Base-by-base conservation (phyloP, 2,113 vertebrate species). In the Corythaeola cristata region DNA sequence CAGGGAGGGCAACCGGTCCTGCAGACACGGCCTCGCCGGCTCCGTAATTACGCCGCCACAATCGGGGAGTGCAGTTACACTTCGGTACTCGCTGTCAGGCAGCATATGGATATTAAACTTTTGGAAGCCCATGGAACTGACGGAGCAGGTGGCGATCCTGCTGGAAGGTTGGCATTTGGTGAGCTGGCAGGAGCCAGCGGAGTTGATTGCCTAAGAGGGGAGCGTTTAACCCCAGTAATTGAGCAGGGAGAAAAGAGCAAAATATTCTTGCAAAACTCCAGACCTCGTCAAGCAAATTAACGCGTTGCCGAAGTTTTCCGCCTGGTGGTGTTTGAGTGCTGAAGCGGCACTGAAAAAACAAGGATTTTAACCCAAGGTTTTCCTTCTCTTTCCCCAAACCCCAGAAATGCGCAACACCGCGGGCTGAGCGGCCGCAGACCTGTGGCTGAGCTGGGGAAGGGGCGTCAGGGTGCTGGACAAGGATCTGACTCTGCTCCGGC, bases 381-480 rank as follows among this genome's bases (percentile, higher is more conserved):
- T 58, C 22, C n/a, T 47, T 47, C 12, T 30, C 53, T 30, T 26
- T 19, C n/a, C 32, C 69, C 12, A 3, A 56, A 26, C 26, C 53
- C 58, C 44, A 2, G 35, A 7, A 72, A 13, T 22, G 33, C 39
- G 12, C 49, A 6, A 44, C 21, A 19, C 17, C 1, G 28, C 1
- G 22, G 49, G 33, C 8, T 27, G 20, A 11, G 53, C 28, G 30
- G 68, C 23, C 10, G 56, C 96, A 94, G 93, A 99, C 99, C 99
- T 99, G 99, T 79, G 99, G 99, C 88, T 99, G 99, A 78, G 99
- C 99, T 24, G 99, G 99, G 68, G 99, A 99, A 1, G 99, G 99
- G 39, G 99, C 98, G 4, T 99, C 99, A 5, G 99, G 99, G 59
- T 99, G 99, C 53, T 99, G 99, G 77, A 98, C 98, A 1, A 99